Conservation (phyloP, 2,888 invertebrate genomes). For the Elegia similella region DNA sequence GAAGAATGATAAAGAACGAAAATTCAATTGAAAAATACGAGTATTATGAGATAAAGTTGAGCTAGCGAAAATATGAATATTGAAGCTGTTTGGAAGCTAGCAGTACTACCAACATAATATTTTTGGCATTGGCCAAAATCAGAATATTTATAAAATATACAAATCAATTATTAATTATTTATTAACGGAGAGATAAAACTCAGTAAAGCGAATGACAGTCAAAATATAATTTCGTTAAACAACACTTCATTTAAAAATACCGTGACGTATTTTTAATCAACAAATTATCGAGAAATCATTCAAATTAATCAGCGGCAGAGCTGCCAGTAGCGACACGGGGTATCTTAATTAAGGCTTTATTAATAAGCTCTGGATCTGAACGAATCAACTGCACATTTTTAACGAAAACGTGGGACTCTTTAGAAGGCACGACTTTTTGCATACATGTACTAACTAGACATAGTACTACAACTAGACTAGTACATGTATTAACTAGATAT, state of each 20-base stretch:
- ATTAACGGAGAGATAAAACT: neutral
- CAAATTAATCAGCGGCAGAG: slow-evolving; percentile 57
- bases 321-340: slow-evolving; percentile 53
- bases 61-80: no score
- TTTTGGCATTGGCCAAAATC: no score
- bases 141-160: neutral
- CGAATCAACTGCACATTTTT: slow-evolving; percentile 68
- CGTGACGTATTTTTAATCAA: slow-evolving; percentile 69
- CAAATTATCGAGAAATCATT: slow-evolving; percentile 60
- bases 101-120: no score
- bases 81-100: no score
- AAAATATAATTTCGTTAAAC: neutral
- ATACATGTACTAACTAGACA: no score
- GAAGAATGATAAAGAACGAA: no score
- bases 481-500: no score
- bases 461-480: no score
- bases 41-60: no score
- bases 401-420: slow-evolving; percentile 45
- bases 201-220: neutral
- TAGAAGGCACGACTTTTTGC: slow-evolving; percentile 30
- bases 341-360: slow-evolving; percentile 76
- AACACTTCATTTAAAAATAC: slow-evolving; percentile 1
- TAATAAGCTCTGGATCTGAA: slow-evolving; percentile 59
- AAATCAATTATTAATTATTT: neutral
- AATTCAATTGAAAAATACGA: no score